Evolutionary conservation across 2,113 vertebrate species (phyloP).

Genomic region (Rhabdomys dilectus): DNA sequence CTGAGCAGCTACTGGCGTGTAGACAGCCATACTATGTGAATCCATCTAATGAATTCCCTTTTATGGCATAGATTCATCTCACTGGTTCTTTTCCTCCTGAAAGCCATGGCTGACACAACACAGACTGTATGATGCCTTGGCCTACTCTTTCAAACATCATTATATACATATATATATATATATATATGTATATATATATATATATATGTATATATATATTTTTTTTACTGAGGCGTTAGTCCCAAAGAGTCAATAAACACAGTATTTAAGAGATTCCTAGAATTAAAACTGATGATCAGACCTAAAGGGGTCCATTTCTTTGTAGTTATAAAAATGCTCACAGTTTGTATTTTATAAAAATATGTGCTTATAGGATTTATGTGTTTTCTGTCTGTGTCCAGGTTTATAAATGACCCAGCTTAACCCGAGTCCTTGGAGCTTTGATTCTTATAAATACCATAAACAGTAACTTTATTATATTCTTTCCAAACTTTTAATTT

Average conservation of each 20-base stretch:
- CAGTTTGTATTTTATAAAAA: slow-evolving; percentile 68
- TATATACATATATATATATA: slow-evolving; percentile 50
- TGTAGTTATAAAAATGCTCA: slow-evolving; percentile 74
- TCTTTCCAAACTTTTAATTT: slow-evolving; percentile 53
- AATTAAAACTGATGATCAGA: slow-evolving; percentile 79
- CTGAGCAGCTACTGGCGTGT: neutral
- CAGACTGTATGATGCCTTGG: slow-evolving; percentile 57
- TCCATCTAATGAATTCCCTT: neutral
- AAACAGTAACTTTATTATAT: slow-evolving; percentile 8
- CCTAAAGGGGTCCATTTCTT: slow-evolving; percentile 55
- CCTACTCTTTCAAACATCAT: slow-evolving; percentile 72
- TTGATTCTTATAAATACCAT: neutral
- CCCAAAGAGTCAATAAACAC: slow-evolving; percentile 78
- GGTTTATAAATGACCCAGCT: slow-evolving; percentile 28
- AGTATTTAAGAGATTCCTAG: slow-evolving; percentile 80
- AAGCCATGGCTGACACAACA: neutral
- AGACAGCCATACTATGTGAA: neutral
- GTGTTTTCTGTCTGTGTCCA: slow-evolving; percentile 43
- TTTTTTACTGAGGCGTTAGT: slow-evolving; percentile 82
- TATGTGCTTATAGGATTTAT: neutral
- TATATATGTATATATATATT: slow-evolving; percentile 42
- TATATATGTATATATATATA: no score
- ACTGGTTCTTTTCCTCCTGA: no score
- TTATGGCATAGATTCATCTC: neutral
- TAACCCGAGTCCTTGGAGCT: neutral